Evolutionary conservation across 2,888 invertebrate genomes (phyloP), one percentile per base, ranked within the genome.

Genomic region (Rhamphomyia laevipes): DNA sequence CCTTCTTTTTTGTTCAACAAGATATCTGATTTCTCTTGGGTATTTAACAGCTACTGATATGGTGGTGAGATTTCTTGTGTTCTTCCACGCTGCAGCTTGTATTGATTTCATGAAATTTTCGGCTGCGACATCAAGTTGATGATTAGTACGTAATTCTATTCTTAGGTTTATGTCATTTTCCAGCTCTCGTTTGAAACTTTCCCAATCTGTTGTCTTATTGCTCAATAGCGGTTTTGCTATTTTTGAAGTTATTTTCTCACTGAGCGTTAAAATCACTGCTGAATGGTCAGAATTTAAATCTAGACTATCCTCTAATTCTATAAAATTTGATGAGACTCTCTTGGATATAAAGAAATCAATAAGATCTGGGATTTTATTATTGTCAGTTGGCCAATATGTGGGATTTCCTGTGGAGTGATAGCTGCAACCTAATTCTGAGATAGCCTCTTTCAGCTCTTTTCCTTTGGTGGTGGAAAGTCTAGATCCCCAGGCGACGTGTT

Each of bases 251-350:
- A 40, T 15, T 12, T 15, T 40, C 17, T 15, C 40, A 12, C 4
- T 16, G 4, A 17, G n/a, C 2, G 12, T 12, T 17, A 12, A 40
- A 12, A 40, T 15, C 6, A 40, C 40, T 7, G 48, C 33, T 2
- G 43, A 33, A n/a, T 48, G 43, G n/a, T 43, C 48, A 12, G 48
- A 48, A n/a, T 18, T 43, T 21, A 43, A 18, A 2, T 48, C 48
- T 10, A 43, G n/a, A 13, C 12, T n/a, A 10, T 27, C 15, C 3
- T n/a, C 31, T 18, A 43, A 15, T 9, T 35, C 12, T 2, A 35
- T 9, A 18, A 18, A 11, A 11, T 17, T 11, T 6, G 10, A 4
- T 4, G 48, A 16, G 11, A 48, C 16, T 21, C 42, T 43, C 13
- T 9, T 37, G 18, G 17, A 21, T 12, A 49, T 17, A 37, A 43